Conservation (phyloP, 2,888 invertebrate species). For the Hydrotaea diabolus region DNA sequence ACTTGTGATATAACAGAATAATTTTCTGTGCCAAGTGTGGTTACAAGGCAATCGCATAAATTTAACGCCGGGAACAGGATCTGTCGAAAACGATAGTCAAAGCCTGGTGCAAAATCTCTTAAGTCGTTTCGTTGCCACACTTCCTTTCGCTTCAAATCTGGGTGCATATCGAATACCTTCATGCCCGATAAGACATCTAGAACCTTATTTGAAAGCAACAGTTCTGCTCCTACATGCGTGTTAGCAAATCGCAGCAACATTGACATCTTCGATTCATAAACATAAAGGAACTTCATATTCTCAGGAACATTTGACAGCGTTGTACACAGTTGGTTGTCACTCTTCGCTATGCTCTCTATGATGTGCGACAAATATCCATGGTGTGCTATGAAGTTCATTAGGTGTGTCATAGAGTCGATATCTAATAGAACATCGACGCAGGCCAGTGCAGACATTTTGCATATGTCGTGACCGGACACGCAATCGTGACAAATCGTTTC, state of each 20-base stretch:
- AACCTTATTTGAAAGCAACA: slow-evolving; percentile 84
- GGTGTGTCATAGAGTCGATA: slow-evolving; percentile 86
- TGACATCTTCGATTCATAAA: slow-evolving; percentile 94
- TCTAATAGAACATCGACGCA: slow-evolving; percentile 90
- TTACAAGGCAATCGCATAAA: slow-evolving; percentile 90
- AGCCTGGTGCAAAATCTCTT: slow-evolving; percentile 83
- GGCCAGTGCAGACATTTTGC: slow-evolving; percentile 92
- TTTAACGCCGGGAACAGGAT: slow-evolving; percentile 91
- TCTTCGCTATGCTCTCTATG: slow-evolving; percentile 89
- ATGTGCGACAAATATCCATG: slow-evolving; percentile 90
- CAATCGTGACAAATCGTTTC: slow-evolving; percentile 92
- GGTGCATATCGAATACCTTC: slow-evolving; percentile 87
- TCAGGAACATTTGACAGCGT: slow-evolving; percentile 86
- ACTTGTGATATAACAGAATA: slow-evolving; percentile 91
- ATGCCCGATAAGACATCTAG: slow-evolving; percentile 85
- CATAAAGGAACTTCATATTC: slow-evolving; percentile 88
- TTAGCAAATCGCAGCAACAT: slow-evolving; percentile 87
- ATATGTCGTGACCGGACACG: slow-evolving; percentile 93
- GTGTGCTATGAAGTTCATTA: slow-evolving; percentile 84
- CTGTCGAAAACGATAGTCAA: slow-evolving; percentile 89
- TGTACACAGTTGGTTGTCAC: slow-evolving; percentile 85
- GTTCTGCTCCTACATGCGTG: slow-evolving; percentile 85
- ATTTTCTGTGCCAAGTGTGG: slow-evolving; percentile 91
- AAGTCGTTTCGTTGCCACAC: slow-evolving; percentile 63
- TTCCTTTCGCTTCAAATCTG: slow-evolving; percentile 83